A percentile compares a stretch with the other conserved stretches of the same genome.
Conservation (phyloP, 2,888 invertebrate species). For the Callyntrura guangdongensis region DNA sequence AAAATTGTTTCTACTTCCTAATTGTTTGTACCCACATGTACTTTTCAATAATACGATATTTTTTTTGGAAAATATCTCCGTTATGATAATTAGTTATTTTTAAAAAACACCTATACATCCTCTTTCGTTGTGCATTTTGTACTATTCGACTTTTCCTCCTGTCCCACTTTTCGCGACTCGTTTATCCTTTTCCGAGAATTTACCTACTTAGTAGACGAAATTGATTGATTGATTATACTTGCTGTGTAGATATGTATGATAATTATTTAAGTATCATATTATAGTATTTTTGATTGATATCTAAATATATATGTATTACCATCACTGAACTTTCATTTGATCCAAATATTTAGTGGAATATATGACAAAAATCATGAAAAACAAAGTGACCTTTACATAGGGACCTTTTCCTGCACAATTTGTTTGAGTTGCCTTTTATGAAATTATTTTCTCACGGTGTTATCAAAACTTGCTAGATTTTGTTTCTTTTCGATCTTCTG, state of each 20-base stretch:
- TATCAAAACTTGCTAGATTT: slow-evolving; percentile 27
- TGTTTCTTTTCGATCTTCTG: slow-evolving; percentile 34
- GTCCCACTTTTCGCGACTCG: slow-evolving; percentile 32
- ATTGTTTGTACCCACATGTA: background rate
- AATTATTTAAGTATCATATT: slow-evolving; percentile 36
- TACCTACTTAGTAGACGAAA: slow-evolving; percentile 25
- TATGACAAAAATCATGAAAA: slow-evolving; percentile 63
- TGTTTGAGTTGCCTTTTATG: slow-evolving; percentile 58
- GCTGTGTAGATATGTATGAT: slow-evolving; percentile 36
- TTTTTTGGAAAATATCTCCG: background rate
- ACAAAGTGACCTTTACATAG: slow-evolving; percentile 71
- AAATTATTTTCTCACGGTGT: slow-evolving; percentile 49
- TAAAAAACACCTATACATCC: slow-evolving; percentile 2
- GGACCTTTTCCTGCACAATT: slow-evolving; percentile 78
- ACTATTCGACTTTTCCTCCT: slow-evolving; percentile 54
- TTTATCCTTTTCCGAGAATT: slow-evolving; percentile 27
- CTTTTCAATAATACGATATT: slow-evolving; percentile 1
- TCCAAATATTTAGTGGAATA: background rate
- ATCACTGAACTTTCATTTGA: slow-evolving; percentile 28
- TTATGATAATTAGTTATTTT: slow-evolving; percentile 9
- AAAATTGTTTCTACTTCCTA: slow-evolving; percentile 19
- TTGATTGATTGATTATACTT: background rate
- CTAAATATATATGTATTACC: slow-evolving; percentile 10
- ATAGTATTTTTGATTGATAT: slow-evolving; percentile 31
- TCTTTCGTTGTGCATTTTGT: slow-evolving; percentile 39